Percentiles rank a stretch among this genome's conserved stretches.
phyloP scores from a whole-genome alignment of 2,113 vertebrate genomes.

The Marmota flaviventris region DNA sequence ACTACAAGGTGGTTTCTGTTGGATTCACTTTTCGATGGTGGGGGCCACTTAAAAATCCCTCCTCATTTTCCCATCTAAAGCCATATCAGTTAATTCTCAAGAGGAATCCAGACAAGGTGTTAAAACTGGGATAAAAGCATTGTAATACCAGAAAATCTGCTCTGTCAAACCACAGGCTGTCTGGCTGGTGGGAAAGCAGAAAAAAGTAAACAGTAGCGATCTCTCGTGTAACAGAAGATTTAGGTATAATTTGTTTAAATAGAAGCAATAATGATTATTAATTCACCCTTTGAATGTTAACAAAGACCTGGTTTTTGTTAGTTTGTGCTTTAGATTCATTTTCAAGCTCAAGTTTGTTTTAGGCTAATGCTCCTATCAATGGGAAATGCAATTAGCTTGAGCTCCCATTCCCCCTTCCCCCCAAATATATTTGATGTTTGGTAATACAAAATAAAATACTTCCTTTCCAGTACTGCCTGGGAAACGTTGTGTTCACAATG shows the following conservation, averaged over 20 bases:
- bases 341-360: slow-evolving; percentile 78
- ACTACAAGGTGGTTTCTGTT: slow-evolving; percentile 50
- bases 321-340: slow-evolving; percentile 79
- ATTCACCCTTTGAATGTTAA: slow-evolving; percentile 78
- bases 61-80: slow-evolving; percentile 79
- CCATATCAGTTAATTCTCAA: slow-evolving; percentile 85
- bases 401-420: neutral
- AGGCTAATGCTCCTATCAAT: slow-evolving; percentile 60
- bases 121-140: slow-evolving; percentile 88
- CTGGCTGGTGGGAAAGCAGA: slow-evolving; percentile 79
- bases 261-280: slow-evolving; percentile 84
- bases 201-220: slow-evolving; percentile 84
- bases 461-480: slow-evolving; percentile 44
- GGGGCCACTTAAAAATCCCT: slow-evolving; percentile 78
- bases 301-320: slow-evolving; percentile 75
- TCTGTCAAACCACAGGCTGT: slow-evolving; percentile 82
- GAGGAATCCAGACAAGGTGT: slow-evolving; percentile 87
- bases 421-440: slow-evolving; percentile 66
- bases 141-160: slow-evolving; percentile 85
- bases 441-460: slow-evolving; percentile 66
- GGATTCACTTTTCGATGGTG: slow-evolving; percentile 72
- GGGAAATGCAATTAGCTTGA: slow-evolving; percentile 65
- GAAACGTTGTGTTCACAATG: neutral
- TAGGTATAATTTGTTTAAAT: slow-evolving; percentile 82
- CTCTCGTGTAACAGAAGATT: slow-evolving; percentile 77